These are phyloP conservation scores for Metallyticus violacea DNA, from an alignment of 2,888 invertebrate genomes.

Conservation along the genomic window DNA sequence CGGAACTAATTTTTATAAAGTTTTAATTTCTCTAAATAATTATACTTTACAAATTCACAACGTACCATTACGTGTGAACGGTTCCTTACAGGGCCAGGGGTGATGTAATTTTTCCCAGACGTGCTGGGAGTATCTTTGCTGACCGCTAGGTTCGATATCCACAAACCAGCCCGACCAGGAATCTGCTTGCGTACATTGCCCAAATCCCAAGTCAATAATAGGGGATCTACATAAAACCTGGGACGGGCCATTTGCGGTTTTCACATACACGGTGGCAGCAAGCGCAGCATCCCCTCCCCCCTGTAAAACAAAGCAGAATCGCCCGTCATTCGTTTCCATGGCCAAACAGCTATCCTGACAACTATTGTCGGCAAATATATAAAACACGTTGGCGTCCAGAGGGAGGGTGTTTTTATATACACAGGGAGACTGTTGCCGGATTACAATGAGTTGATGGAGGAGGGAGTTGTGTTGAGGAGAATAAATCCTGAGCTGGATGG, in stretches of 20 bases:
- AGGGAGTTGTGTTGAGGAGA: background rate
- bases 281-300: background rate
- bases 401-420: background rate
- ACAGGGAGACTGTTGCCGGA: background rate
- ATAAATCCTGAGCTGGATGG: background rate
- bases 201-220: conserved; percentile 28
- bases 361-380: conserved; percentile 17
- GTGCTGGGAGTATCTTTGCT: too few species aligned
- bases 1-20: too few species aligned
- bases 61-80: too few species aligned
- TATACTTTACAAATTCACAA: too few species aligned
- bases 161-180: background rate
- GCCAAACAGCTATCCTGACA: conserved; percentile 7
- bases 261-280: conserved; percentile 10
- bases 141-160: background rate
- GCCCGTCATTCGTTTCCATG: conserved; percentile 5
- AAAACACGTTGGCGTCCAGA: conserved; percentile 1
- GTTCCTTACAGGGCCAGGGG: too few species aligned
- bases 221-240: conserved; percentile 23
- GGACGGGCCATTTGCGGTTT: conserved; percentile 26
- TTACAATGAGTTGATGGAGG: background rate
- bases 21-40: too few species aligned
- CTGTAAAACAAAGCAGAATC: conserved; percentile 1
- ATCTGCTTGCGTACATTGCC: background rate
- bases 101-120: too few species aligned